These are phyloP conservation scores for Nephrotoma guestfalica DNA, from an alignment of 2,888 invertebrate genomes.

Conservation along the genomic window DNA sequence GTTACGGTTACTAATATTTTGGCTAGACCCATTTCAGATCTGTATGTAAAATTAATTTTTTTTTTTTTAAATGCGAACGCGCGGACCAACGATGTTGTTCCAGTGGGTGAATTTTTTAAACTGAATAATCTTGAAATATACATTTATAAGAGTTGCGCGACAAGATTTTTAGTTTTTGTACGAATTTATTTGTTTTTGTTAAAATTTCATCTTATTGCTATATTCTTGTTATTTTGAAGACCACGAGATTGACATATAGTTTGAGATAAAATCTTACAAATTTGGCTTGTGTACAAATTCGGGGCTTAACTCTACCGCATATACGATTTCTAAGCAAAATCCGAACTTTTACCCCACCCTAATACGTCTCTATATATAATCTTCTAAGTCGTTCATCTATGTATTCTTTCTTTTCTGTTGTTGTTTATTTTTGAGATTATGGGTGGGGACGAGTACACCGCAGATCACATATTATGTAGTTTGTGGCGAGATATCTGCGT, in stretches of 20 bases:
- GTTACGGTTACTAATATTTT: not conserved
- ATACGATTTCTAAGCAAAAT: not conserved
- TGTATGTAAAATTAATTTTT: not conserved
- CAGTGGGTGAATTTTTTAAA: not conserved
- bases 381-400: not conserved
- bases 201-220: not conserved
- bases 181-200: not conserved
- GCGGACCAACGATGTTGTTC: not conserved
- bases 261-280: not conserved
- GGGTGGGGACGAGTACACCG: not conserved
- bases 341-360: not conserved
- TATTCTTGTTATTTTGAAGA: not conserved
- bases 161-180: not conserved
- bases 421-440: not conserved
- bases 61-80: not conserved
- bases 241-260: not conserved
- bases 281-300: not conserved
- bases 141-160: not conserved
- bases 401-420: not conserved
- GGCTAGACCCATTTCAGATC: not conserved
- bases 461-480: not conserved
- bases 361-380: not conserved
- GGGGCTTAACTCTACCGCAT: not conserved
- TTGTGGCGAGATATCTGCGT: not conserved
- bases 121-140: not conserved